phyloP scores from a whole-genome alignment of 1,140 invertebrate species.

The Rhynchophorus ferrugineus region DNA sequence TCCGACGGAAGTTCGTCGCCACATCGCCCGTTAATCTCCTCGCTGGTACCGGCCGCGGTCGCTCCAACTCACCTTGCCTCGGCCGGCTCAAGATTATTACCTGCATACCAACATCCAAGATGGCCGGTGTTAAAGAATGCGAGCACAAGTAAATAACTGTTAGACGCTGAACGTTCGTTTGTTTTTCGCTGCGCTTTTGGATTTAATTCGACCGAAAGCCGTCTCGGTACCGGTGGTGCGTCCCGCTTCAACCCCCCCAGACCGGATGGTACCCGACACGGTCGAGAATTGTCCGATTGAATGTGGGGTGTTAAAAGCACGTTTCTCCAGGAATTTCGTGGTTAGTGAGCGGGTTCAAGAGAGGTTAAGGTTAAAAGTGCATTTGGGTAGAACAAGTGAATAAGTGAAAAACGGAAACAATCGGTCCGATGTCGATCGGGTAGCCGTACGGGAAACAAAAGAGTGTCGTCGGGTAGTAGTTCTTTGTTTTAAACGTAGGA shows the following conservation, averaged over 20 bases:
- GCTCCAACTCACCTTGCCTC: conserved; percentile 3
- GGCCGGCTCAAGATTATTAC: conserved; percentile 21
- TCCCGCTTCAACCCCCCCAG: background rate
- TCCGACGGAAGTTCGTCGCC: background rate
- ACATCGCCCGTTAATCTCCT: background rate
- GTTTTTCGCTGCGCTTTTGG: background rate
- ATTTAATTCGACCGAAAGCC: conserved; percentile 1
- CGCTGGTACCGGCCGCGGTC: background rate
- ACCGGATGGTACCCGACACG: no score
- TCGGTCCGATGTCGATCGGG: no score
- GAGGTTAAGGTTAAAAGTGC: conserved; percentile 27
- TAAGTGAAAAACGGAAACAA: conserved; percentile 6
- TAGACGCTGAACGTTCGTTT: conserved; percentile 10
- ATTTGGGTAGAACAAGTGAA: conserved; percentile 11
- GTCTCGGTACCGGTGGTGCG: background rate
- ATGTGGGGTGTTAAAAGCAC: conserved; percentile 2
- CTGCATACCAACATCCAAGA: conserved; percentile 29
- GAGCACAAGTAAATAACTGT: conserved; percentile 30
- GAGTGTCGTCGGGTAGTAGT: background rate
- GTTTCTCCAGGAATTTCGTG: conserved; percentile 8
- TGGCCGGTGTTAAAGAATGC: conserved; percentile 29
- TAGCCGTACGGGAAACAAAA: conserved; percentile 6
- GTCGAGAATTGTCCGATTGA: no score
- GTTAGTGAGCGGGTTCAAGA: conserved; percentile 13
- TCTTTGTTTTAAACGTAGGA: background rate